Conservation (phyloP, 2,888 invertebrate genomes). For the Agrilus biguttatus region DNA sequence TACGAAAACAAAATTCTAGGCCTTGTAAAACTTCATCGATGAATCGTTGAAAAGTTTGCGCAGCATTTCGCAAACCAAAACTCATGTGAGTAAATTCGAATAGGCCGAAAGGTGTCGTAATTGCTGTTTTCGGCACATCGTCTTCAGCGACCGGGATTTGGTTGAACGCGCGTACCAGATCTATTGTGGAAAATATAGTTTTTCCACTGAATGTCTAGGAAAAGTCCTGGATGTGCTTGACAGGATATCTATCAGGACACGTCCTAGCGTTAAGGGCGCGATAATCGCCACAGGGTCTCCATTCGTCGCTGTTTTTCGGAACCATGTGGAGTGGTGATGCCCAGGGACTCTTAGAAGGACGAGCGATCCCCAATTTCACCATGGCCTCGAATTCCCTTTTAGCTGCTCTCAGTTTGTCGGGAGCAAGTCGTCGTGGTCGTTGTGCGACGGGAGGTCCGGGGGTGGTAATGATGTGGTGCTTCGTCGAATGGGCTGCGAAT, state of each 20-base stretch:
- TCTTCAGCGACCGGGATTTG: too few relatives aligned
- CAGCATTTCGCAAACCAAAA: too few relatives aligned
- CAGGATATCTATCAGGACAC: slow-evolving; percentile 12
- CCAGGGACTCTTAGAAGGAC: slow-evolving; percentile 20
- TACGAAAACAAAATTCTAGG: too few relatives aligned
- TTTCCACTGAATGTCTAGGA: not conserved
- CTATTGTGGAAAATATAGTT: too few relatives aligned
- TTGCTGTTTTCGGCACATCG: too few relatives aligned
- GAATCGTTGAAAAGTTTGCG: too few relatives aligned
- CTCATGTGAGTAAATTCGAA: too few relatives aligned
- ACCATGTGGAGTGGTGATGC: slow-evolving; percentile 17
- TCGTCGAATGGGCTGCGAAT: not conserved
- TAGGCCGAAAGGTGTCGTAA: too few relatives aligned
- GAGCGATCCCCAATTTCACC: slow-evolving; percentile 15
- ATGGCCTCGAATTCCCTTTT: slow-evolving; percentile 18
- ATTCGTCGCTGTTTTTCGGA: slow-evolving; percentile 18
- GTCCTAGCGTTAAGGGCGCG: slow-evolving; percentile 17
- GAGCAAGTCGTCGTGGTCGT: slow-evolving; percentile 14
- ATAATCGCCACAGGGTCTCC: slow-evolving; percentile 29
- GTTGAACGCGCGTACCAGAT: too few relatives aligned
- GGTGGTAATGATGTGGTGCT: too few relatives aligned
- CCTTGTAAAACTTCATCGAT: too few relatives aligned
- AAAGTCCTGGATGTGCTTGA: slow-evolving; percentile 10
- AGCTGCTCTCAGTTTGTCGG: slow-evolving; percentile 16
- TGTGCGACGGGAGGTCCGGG: too few relatives aligned